phyloP scores from a whole-genome alignment of 2,888 invertebrate genomes.

The Agonopterix arenella region DNA sequence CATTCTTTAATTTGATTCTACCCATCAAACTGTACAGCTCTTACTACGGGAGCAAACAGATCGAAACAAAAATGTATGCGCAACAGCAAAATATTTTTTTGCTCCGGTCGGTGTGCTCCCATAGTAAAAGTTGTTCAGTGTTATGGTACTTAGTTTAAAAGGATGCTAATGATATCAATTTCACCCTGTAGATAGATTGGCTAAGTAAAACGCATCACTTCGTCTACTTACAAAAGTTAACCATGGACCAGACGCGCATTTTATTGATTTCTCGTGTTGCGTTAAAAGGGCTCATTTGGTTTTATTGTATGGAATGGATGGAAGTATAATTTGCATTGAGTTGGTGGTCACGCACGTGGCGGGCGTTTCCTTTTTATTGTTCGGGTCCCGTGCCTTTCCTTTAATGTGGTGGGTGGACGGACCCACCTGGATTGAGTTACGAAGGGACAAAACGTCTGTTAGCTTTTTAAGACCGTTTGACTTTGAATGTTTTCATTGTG shows the following conservation, averaged over 20 bases:
- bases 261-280: slow-evolving; percentile 70
- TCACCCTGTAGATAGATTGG: too few species aligned
- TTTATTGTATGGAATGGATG: slow-evolving; percentile 72
- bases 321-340: slow-evolving; percentile 72
- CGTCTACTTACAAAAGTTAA: not conserved
- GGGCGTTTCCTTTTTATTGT: slow-evolving; percentile 61
- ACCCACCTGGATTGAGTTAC: not conserved
- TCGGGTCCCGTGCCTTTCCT: slow-evolving; percentile 36
- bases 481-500: not conserved
- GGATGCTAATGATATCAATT: too few species aligned
- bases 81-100: too few species aligned
- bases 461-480: not conserved
- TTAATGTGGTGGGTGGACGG: slow-evolving; percentile 6
- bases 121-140: too few species aligned
- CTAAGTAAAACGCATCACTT: too few species aligned
- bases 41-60: too few species aligned
- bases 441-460: not conserved
- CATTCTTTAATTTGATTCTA: too few species aligned
- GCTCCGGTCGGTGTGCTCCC: too few species aligned
- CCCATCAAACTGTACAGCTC: too few species aligned
- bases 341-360: slow-evolving; percentile 65
- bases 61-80: too few species aligned
- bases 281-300: slow-evolving; percentile 73
- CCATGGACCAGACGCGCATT: slow-evolving; percentile 30
- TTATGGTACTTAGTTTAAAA: too few species aligned